phyloP scores from a whole-genome alignment of 2,113 vertebrate genomes.

The Sturnus vulgaris region DNA sequence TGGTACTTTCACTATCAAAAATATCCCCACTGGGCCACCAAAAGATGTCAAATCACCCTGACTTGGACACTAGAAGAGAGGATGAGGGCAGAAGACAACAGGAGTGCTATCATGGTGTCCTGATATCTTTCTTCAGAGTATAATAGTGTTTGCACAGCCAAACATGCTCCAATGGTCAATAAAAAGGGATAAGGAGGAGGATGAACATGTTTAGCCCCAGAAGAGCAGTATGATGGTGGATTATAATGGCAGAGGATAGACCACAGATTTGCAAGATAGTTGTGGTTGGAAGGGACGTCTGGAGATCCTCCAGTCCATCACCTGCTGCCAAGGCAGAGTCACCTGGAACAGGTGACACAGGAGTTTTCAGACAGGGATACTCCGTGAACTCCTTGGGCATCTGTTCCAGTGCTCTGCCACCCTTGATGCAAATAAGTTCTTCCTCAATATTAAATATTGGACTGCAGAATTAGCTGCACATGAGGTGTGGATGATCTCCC shows the following conservation, averaged over 20 bases:
- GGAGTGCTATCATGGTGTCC: neutral
- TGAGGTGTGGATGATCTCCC: rapidly evolving
- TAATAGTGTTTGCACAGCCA: neutral
- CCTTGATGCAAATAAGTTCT: neutral
- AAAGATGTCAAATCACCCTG: neutral
- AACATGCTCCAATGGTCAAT: rapidly evolving
- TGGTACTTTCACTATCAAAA: neutral
- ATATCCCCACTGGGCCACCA: neutral
- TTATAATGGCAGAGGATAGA: neutral
- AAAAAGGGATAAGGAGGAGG: neutral
- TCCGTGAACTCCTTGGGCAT: no score
- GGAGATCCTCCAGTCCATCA: neutral
- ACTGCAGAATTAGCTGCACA: neutral
- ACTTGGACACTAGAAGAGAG: neutral
- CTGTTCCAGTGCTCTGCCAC: neutral
- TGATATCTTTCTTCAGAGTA: neutral
- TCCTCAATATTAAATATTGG: neutral
- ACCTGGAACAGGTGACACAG: neutral
- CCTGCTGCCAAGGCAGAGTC: neutral
- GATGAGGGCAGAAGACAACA: neutral
- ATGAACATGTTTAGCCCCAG: neutral
- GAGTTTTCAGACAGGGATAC: neutral
- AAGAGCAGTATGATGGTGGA: neutral
- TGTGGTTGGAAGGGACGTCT: neutral
- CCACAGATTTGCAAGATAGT: neutral